Evolutionary conservation across 2,888 invertebrate species (phyloP).

Genomic region (Chaetogeoica ovagalla): DNA sequence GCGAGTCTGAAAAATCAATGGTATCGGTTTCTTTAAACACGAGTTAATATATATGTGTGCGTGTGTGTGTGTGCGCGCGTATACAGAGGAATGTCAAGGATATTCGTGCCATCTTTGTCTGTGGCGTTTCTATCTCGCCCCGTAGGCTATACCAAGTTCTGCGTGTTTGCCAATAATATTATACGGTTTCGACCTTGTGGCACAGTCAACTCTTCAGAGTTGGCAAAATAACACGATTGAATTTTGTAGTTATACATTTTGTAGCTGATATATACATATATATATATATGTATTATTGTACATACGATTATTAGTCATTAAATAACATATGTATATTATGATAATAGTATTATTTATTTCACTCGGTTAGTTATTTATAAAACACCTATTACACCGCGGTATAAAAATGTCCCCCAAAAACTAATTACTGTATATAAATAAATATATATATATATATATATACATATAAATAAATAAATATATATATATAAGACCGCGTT

Average conservation of each 20-base stretch:
- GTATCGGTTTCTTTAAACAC: conserved; percentile 19
- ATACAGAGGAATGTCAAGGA: conserved; percentile 50
- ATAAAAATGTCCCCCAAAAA: background rate
- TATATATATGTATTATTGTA: background rate
- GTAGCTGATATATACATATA: background rate
- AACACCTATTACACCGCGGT: background rate
- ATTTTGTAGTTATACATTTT: conserved; percentile 22
- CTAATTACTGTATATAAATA: too few relatives aligned
- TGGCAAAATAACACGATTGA: conserved; percentile 26
- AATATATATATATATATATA: too few relatives aligned
- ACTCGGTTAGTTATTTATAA: conserved; percentile 6
- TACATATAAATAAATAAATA: too few relatives aligned
- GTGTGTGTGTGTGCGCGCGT: background rate
- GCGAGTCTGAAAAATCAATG: background rate
- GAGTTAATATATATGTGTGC: conserved; percentile 3
- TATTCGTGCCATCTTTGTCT: conserved; percentile 45
- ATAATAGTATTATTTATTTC: conserved; percentile 1
- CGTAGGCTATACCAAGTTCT: conserved; percentile 28
- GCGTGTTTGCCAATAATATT: conserved; percentile 43
- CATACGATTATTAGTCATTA: background rate
- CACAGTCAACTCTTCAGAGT: conserved; percentile 34
- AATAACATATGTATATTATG: background rate
- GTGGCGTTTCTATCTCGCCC: conserved; percentile 10
- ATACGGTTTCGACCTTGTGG: conserved; percentile 39
- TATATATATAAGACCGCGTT: too few relatives aligned